Conservation (phyloP, 1,140 invertebrate species). For the Zaprionus davidi region DNA sequence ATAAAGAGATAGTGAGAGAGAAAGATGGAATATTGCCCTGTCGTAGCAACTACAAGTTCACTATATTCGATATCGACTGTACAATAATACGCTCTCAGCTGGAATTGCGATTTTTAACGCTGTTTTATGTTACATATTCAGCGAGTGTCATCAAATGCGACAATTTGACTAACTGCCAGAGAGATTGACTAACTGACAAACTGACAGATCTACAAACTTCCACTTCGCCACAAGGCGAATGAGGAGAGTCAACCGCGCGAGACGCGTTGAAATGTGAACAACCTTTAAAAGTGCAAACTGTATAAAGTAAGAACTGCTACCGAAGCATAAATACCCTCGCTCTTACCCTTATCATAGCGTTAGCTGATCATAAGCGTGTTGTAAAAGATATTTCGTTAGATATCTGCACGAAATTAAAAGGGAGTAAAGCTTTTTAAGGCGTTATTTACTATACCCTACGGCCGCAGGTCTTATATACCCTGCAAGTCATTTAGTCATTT, state of each 20-base stretch:
- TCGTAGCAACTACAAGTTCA: not conserved
- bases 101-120: slow-evolving; percentile 29
- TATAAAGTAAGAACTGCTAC: not conserved
- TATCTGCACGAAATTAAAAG: no score
- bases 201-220: slow-evolving; percentile 16
- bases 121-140: slow-evolving; percentile 39
- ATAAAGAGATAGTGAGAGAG: no score
- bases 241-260: slow-evolving; percentile 54
- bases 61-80: slow-evolving; percentile 3
- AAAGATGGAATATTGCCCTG: not conserved
- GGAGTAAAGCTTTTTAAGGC: no score
- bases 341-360: not conserved
- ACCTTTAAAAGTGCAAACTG: slow-evolving; percentile 58
- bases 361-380: not conserved
- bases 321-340: not conserved
- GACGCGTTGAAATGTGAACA: slow-evolving; percentile 54
- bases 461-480: no score
- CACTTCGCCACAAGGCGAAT: slow-evolving; percentile 17
- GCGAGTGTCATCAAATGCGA: slow-evolving; percentile 60
- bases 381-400: not conserved
- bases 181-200: slow-evolving; percentile 16
- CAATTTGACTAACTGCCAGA: slow-evolving; percentile 46
- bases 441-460: no score
- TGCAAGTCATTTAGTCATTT: not conserved
- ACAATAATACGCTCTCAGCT: slow-evolving; percentile 17